A percentile compares a stretch with the other conserved stretches of the same genome.
Evolutionary conservation across 2,113 vertebrate species (phyloP).

Genomic region (Strix uralensis): DNA sequence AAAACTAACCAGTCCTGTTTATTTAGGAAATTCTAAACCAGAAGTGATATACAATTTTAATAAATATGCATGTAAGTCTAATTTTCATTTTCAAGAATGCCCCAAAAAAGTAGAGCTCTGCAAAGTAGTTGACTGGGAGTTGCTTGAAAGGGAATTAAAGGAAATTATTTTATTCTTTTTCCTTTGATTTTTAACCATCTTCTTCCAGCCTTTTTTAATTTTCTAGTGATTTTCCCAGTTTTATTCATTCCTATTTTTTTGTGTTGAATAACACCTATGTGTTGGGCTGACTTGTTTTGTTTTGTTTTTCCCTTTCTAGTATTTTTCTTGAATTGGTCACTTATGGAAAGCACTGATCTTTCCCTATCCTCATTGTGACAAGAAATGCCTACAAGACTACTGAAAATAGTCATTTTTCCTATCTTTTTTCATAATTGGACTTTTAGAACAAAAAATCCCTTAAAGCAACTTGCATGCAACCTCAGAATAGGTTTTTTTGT

Average conservation of each 20-base stretch:
- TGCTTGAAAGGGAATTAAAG: neutral
- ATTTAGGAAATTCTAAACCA: neutral
- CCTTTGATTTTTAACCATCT: neutral
- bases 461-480: neutral
- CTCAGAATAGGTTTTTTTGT: neutral
- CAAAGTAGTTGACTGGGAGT: neutral
- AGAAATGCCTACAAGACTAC: fast-evolving
- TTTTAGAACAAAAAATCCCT: neutral
- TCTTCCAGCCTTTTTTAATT: neutral
- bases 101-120: neutral
- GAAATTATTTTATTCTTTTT: neutral
- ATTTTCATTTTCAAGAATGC: neutral
- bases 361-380: neutral
- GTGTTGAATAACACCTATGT: neutral
- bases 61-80: neutral
- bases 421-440: neutral
- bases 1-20: neutral
- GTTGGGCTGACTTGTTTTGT: neutral
- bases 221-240: neutral
- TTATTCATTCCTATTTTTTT: neutral
- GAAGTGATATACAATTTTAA: neutral
- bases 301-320: neutral
- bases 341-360: neutral
- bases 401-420: neutral
- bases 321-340: neutral